Evolutionary conservation across 1,140 invertebrate species (phyloP).

Genomic region (Microplitis mediator): DNA sequence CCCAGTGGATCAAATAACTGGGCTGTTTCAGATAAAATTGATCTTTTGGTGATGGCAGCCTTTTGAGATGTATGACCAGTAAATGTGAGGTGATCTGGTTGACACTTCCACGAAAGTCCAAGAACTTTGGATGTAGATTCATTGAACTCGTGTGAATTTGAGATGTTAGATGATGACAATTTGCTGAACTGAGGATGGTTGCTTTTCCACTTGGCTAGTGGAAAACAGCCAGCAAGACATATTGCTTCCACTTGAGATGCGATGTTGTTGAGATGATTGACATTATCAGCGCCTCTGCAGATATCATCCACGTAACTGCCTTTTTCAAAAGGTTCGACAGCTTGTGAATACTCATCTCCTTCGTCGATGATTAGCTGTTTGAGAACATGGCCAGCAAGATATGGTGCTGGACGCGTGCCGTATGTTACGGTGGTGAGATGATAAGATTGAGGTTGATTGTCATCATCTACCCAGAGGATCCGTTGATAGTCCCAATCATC

Average conservation of each 20-base stretch:
- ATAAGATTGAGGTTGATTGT: background rate
- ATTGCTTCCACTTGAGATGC: background rate
- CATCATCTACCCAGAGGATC: conserved; percentile 44
- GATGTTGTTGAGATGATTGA: background rate
- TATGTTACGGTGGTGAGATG: conserved; percentile 5
- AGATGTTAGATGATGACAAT: background rate
- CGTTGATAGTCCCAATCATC: conserved; percentile 37
- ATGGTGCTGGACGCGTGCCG: background rate
- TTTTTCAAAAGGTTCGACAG: background rate
- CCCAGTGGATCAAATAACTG: conserved; percentile 37
- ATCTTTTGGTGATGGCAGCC: conserved; percentile 10
- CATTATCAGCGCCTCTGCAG: conserved; percentile 15
- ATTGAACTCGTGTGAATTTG: background rate
- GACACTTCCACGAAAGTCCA: background rate
- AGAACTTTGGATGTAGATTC: background rate
- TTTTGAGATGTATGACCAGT: background rate
- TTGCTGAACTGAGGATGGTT: background rate
- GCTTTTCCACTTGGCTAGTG: conserved; percentile 5
- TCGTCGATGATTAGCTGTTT: too few relatives aligned
- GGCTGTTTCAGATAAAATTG: conserved; percentile 30
- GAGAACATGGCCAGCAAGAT: background rate
- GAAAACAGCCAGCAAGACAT: conserved; percentile 9
- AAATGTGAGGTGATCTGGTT: background rate
- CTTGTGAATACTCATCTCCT: background rate
- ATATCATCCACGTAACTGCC: conserved; percentile 27